Conservation (phyloP, 2,797 vertebrate species). For the Acrossocheilus wenchowensis region DNA sequence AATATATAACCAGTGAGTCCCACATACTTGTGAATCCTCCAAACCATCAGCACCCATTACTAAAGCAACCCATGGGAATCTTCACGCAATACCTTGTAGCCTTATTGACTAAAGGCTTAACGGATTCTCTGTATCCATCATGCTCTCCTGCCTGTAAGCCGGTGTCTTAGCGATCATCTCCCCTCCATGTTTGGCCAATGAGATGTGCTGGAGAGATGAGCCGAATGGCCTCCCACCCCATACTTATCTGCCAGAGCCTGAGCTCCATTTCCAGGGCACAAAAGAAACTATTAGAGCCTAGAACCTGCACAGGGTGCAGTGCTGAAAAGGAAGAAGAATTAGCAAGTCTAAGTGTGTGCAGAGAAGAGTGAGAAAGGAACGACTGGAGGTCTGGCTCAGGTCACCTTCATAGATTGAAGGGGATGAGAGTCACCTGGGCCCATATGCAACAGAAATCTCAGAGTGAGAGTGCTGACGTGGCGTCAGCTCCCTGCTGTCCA, state of each 20-base stretch:
- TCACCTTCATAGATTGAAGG: conserved; percentile 43
- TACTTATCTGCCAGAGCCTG: background rate
- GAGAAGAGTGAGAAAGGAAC: background rate
- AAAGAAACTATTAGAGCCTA: conserved; percentile 47
- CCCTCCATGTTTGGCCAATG: background rate
- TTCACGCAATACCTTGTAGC: background rate
- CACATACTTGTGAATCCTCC: background rate
- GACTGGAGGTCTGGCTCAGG: conserved; percentile 19
- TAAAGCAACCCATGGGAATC: background rate
- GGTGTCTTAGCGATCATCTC: conserved; percentile 14
- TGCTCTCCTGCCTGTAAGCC: conserved; percentile 18
- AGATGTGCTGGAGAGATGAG: conserved; percentile 32
- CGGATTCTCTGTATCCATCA: conserved; percentile 11
- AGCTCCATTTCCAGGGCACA: conserved; percentile 40
- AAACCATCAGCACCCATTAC: background rate
- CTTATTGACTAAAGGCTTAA: conserved; percentile 31
- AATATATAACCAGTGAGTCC: background rate
- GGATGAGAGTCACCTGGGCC: conserved; percentile 35
- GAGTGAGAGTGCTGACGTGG: background rate
- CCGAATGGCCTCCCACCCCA: background rate
- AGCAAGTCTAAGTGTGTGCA: conserved; percentile 34
- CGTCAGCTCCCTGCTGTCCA: conserved; percentile 8
- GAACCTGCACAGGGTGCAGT: conserved; percentile 5
- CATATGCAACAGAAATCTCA: conserved; percentile 24
- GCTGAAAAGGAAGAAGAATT: conserved; percentile 33